Evolutionary conservation across 2,797 vertebrate species (phyloP).

Genomic region (Tadarida brasiliensis): DNA sequence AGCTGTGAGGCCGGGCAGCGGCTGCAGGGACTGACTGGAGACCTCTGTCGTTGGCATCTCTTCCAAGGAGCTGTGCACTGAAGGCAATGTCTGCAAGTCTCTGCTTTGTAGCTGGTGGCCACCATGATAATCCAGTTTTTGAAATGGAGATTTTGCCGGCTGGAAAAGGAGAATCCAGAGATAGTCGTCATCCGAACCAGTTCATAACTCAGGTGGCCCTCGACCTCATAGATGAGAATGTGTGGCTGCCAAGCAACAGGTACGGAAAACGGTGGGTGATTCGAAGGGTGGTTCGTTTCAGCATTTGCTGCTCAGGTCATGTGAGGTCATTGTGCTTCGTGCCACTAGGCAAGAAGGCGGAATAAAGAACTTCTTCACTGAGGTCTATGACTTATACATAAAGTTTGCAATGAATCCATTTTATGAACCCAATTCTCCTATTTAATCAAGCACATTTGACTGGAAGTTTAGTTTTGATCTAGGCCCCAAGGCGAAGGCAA

Average conservation of each 20-base stretch:
- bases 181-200: slow-evolving; percentile 98
- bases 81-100: slow-evolving; percentile 95
- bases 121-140: slow-evolving; percentile 98
- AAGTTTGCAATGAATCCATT: slow-evolving; percentile 99
- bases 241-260: slow-evolving; percentile 99
- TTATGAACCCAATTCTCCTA: slow-evolving; percentile 96
- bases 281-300: slow-evolving; percentile 99
- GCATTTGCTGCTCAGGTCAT: slow-evolving; percentile 98
- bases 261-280: slow-evolving; percentile 99
- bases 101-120: slow-evolving; percentile 98
- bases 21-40: not conserved
- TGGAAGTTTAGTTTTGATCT: slow-evolving; percentile 97
- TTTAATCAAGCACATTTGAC: slow-evolving; percentile 97
- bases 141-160: slow-evolving; percentile 98
- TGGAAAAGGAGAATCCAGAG: slow-evolving; percentile 96
- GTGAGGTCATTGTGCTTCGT: slow-evolving; percentile 99
- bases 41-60: not conserved
- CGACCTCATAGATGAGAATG: slow-evolving; percentile 98
- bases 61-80: slow-evolving; percentile 48
- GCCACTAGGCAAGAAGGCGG: slow-evolving; percentile 97
- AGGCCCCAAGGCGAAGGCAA: too few species aligned
- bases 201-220: slow-evolving; percentile 98
- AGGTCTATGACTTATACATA: slow-evolving; percentile 98
- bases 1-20: not conserved
- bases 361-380: slow-evolving; percentile 99